phyloP scores from a whole-genome alignment of 2,797 vertebrate species.

The Parotocinclus haroldoi region DNA sequence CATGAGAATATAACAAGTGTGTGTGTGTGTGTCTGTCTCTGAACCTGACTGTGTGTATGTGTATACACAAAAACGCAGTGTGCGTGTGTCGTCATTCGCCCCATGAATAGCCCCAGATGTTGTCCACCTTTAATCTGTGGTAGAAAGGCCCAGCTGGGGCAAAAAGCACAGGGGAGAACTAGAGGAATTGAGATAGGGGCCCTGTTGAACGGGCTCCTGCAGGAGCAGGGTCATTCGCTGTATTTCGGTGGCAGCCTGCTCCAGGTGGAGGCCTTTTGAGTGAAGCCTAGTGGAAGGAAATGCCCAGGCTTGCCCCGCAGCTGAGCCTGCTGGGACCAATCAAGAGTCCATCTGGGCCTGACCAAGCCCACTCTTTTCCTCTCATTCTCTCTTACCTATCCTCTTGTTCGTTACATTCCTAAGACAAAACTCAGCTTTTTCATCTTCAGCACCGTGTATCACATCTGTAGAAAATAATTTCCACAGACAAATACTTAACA shows the following conservation, averaged over 20 bases:
- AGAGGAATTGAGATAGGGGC: constrained; percentile 69
- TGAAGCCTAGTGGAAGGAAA: constrained; percentile 61
- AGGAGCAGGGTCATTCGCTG: constrained; percentile 71
- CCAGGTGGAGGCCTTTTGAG: constrained; percentile 73
- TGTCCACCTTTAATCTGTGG: constrained; percentile 85
- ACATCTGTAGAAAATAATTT: too few relatives aligned
- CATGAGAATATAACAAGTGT: constrained; percentile 70
- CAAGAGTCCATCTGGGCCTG: constrained; percentile 62
- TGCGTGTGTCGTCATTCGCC: constrained; percentile 61
- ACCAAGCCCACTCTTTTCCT: constrained; percentile 56
- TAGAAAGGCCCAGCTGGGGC: constrained; percentile 84
- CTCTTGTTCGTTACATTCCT: not conserved
- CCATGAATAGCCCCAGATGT: constrained; percentile 85
- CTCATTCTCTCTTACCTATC: constrained; percentile 43
- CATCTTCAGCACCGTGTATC: too few relatives aligned
- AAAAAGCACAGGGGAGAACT: constrained; percentile 74
- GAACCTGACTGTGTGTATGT: constrained; percentile 29
- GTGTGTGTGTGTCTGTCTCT: constrained; percentile 35
- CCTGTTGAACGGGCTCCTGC: constrained; percentile 73
- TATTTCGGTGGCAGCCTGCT: constrained; percentile 73
- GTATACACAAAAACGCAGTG: constrained; percentile 42
- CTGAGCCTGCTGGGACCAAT: constrained; percentile 58
- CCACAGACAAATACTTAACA: too few relatives aligned
- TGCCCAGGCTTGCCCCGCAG: constrained; percentile 54
- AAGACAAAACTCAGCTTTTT: not conserved